Evolutionary conservation across 2,113 vertebrate species (phyloP).

Genomic region (Myodes glareolus): DNA sequence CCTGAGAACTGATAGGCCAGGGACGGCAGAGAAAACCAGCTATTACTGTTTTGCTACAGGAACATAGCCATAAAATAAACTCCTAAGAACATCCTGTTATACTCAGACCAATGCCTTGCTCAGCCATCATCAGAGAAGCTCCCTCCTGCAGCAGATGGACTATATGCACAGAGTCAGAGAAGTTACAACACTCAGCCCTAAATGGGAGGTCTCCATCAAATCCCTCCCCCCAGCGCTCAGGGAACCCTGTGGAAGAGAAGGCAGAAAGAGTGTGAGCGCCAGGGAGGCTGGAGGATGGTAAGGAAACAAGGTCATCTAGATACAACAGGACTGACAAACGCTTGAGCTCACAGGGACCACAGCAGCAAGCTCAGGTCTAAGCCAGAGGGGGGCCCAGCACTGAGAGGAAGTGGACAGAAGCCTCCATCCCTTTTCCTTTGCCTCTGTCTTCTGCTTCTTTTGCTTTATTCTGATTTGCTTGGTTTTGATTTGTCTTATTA

Average conservation of each 20-base stretch:
- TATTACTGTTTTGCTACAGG: neutral
- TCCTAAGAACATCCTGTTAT: neutral
- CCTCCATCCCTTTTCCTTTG: neutral
- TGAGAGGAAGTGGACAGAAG: neutral
- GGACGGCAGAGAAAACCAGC: neutral
- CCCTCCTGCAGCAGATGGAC: neutral
- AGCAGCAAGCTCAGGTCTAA: neutral
- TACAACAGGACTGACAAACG: neutral
- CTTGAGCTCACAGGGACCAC: neutral
- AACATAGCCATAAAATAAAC: neutral
- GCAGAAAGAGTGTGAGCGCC: neutral
- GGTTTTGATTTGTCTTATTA: neutral
- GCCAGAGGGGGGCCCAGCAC: neutral
- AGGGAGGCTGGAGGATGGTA: neutral
- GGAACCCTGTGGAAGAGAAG: neutral
- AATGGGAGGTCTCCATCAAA: neutral
- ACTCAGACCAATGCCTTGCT: neutral
- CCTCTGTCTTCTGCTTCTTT: neutral
- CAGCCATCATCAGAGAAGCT: neutral
- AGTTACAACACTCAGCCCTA: neutral
- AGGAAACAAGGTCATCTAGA: neutral
- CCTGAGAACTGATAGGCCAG: neutral
- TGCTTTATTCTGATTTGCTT: neutral
- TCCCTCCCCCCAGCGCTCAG: neutral
- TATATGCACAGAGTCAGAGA: neutral